Evolutionary conservation across 2,888 invertebrate genomes (phyloP).

Genomic region (Antheraea yamamai): DNA sequence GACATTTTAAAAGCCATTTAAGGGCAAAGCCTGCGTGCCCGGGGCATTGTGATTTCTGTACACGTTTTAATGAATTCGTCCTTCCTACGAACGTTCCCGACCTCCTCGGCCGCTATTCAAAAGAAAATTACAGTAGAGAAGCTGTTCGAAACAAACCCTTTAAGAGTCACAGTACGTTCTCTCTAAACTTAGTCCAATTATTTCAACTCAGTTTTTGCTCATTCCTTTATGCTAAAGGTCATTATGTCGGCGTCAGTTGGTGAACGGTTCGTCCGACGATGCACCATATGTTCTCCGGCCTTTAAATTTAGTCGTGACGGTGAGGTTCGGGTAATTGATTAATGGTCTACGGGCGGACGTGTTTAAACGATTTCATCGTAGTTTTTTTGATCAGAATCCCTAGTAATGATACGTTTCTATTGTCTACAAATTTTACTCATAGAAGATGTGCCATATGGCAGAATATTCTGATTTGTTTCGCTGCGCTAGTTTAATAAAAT

Average conservation of each 20-base stretch:
- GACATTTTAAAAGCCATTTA: conserved; percentile 59
- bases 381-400: conserved; percentile 66
- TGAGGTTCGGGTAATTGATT: conserved; percentile 76
- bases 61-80: conserved; percentile 76
- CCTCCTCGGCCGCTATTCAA: conserved; percentile 69
- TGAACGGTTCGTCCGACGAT: conserved; percentile 56
- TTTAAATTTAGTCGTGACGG: conserved; percentile 74
- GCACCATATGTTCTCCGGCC: conserved; percentile 71
- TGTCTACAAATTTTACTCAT: conserved; percentile 58
- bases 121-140: conserved; percentile 76
- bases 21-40: conserved; percentile 55
- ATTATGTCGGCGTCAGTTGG: conserved; percentile 78
- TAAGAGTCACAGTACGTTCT: conserved; percentile 74
- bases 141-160: conserved; percentile 75
- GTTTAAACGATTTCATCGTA: conserved; percentile 69
- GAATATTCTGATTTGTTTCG: conserved; percentile 61
- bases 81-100: conserved; percentile 63
- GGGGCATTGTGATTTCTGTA: conserved; percentile 70
- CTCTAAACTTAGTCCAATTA: conserved; percentile 76
- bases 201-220: conserved; percentile 66
- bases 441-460: conserved; percentile 70
- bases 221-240: conserved; percentile 65
- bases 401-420: conserved; percentile 78
- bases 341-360: conserved; percentile 73
- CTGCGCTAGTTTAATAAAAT: conserved; percentile 48